Evolutionary conservation across 1,140 invertebrate species (phyloP).

Genomic region (Helicoverpa armigera): DNA sequence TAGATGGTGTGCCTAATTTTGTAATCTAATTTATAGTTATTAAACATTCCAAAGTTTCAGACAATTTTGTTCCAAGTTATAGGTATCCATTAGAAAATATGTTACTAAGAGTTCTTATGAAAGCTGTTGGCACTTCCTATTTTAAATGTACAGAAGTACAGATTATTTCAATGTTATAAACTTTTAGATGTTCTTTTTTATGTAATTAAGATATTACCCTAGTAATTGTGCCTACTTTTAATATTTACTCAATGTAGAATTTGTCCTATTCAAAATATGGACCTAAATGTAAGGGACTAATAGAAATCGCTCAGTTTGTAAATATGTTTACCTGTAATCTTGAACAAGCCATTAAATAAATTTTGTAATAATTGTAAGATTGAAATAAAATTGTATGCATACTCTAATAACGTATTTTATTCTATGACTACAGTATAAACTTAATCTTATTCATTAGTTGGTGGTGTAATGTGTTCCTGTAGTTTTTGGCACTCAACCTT

Average conservation of each 20-base stretch:
- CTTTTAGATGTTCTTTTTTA: background rate
- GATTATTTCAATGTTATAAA: background rate
- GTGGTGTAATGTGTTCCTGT: slow-evolving; percentile 86
- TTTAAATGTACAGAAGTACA: background rate
- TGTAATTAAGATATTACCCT: no score
- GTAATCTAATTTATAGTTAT: no score
- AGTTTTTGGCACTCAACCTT: slow-evolving; percentile 90
- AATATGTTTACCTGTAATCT: background rate
- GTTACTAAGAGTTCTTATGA: no score
- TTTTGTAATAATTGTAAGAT: slow-evolving; percentile 13
- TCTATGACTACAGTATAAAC: slow-evolving; percentile 40
- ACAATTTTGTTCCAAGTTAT: no score
- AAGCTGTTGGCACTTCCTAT: no score
- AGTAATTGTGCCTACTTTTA: slow-evolving; percentile 8
- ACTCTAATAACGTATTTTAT: slow-evolving; percentile 25
- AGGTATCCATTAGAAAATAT: no score
- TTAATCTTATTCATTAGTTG: slow-evolving; percentile 66
- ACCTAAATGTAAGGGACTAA: background rate
- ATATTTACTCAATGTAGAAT: background rate
- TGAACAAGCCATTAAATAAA: background rate
- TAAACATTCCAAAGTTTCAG: no score
- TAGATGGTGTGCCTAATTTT: background rate
- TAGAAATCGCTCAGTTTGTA: background rate
- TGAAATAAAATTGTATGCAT: slow-evolving; percentile 16
- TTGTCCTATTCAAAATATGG: background rate